phyloP scores from a whole-genome alignment of 2,113 vertebrate genomes.

The Psilopsiagon aymara region DNA sequence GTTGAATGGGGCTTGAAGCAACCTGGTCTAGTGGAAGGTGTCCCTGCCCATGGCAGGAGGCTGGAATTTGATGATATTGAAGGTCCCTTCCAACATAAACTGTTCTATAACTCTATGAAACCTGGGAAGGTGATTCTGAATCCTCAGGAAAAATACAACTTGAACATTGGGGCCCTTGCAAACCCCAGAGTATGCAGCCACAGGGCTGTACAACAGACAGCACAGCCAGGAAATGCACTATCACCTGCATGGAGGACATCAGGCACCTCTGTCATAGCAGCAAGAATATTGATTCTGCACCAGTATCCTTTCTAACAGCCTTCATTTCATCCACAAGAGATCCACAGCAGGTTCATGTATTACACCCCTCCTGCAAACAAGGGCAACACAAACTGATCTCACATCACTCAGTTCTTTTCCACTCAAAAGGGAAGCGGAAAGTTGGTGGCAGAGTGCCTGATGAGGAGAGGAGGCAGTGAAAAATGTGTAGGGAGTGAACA shows the following conservation, averaged over 20 bases:
- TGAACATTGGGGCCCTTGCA: background rate
- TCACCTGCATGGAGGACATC: background rate
- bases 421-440: fast-evolving
- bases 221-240: fast-evolving
- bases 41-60: background rate
- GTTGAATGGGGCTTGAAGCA: background rate
- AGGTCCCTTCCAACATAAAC: background rate
- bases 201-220: background rate
- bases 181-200: background rate
- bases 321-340: background rate
- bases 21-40: background rate
- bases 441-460: fast-evolving
- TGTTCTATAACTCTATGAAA: background rate
- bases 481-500: background rate
- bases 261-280: background rate
- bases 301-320: background rate
- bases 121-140: background rate
- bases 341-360: background rate
- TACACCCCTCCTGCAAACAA: background rate
- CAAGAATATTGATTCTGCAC: background rate
- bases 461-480: background rate
- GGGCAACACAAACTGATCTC: background rate
- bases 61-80: background rate
- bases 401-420: background rate
- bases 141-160: background rate